Evolutionary conservation across 2,797 vertebrate species (phyloP).

Genomic region (Phaenicophaeus curvirostris): DNA sequence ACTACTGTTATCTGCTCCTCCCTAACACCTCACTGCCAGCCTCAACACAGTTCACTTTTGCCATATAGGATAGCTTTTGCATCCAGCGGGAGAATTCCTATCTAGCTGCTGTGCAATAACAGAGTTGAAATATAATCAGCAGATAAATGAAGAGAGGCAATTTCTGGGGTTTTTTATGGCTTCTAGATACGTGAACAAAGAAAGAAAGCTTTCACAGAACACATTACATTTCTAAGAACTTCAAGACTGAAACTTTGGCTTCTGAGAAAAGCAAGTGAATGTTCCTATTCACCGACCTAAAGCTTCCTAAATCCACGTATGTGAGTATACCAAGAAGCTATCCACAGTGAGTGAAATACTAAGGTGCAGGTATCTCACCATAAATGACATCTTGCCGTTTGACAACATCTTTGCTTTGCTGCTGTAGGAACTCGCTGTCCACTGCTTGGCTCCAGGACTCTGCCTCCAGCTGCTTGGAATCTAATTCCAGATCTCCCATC

Average conservation of each 20-base stretch:
- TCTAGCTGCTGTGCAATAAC: neutral
- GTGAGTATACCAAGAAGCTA: neutral
- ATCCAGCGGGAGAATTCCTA: neutral
- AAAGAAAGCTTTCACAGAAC: neutral
- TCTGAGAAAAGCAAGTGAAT: neutral
- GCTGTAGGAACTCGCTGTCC: slow-evolving; percentile 88
- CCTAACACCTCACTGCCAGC: neutral
- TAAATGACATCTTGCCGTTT: slow-evolving; percentile 97
- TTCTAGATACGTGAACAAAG: neutral
- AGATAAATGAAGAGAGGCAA: neutral
- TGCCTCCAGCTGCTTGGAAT: slow-evolving; percentile 90
- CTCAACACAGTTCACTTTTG: neutral
- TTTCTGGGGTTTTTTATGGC: neutral
- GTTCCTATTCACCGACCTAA: neutral
- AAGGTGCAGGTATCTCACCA: slow-evolving; percentile 74
- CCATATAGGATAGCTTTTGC: neutral
- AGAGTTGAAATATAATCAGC: neutral
- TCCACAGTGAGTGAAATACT: neutral
- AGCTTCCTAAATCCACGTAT: neutral
- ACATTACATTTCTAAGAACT: neutral
- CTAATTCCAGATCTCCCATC: slow-evolving; percentile 93
- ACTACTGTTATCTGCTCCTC: neutral
- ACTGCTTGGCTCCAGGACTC: slow-evolving; percentile 95
- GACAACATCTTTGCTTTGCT: slow-evolving; percentile 89
- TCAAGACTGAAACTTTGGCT: neutral